Percentiles rank a stretch among this genome's conserved stretches.
Conservation (phyloP, 2,113 vertebrate species). For the Synchiropus splendidus region DNA sequence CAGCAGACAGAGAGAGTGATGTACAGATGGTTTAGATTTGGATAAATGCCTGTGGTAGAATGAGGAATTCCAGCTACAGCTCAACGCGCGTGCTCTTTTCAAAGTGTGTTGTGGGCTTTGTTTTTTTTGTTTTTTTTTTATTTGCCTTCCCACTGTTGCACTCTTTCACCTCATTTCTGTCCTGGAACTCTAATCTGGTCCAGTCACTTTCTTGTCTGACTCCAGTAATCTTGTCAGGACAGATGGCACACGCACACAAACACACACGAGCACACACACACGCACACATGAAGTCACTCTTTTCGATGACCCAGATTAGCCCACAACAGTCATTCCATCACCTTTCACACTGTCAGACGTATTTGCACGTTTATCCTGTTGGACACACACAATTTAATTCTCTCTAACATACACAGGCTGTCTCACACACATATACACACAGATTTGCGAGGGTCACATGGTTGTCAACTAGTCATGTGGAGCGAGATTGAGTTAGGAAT, state of each 20-base stretch:
- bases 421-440: neutral
- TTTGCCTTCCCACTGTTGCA: constrained; percentile 1
- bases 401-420: constrained; percentile 3
- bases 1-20: no score
- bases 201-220: constrained; percentile 65
- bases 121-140: no score
- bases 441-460: neutral
- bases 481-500: no score
- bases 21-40: no score
- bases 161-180: constrained; percentile 28
- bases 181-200: constrained; percentile 69
- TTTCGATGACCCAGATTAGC: constrained; percentile 56
- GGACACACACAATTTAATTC: neutral
- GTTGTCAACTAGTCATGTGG: constrained; percentile 14
- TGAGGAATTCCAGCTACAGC: no score
- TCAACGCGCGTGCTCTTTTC: no score
- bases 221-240: constrained; percentile 71
- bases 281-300: constrained; percentile 7
- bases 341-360: constrained; percentile 21
- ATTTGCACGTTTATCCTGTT: neutral
- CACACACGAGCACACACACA: constrained; percentile 13
- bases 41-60: no score
- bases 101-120: no score
- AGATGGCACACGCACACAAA: constrained; percentile 56
- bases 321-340: constrained; percentile 25